Base-by-base conservation (phyloP, 2,113 vertebrate species). In the Cyanoderma ruficeps region DNA sequence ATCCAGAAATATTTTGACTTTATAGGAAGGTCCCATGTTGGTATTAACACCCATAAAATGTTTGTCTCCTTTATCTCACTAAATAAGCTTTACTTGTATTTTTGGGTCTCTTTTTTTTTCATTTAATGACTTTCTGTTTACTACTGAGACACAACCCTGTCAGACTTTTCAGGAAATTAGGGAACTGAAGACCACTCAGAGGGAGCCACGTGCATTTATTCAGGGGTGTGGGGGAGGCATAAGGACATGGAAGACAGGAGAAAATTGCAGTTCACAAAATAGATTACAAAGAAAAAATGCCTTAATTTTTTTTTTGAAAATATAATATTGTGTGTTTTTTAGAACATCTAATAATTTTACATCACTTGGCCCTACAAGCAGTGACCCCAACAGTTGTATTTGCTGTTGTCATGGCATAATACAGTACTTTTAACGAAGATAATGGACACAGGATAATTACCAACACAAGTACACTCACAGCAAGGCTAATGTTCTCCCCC, bases 171-270 rank as follows among this genome's bases (percentile, higher is more conserved):
- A 91, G 53, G 46, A 93, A 84, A 75, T 72, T 53, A 64, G 49
- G 61, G n/a, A 79, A 87, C 22, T 71, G 77, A 84, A 83, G 49
- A 79, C 39, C 18, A 72, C 10, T 22, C 18, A 76, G 23, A 74
- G 17, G 25, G 13, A 75, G 31, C 12, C 35, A 30, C 44, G 86
- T 70, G 10, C 21, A 71, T 52, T 87, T 89, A 53, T 78, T 89
- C 3, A 4, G 22, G 7, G 4, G 6, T 4, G 2, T 2, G 0
- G 6, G 8, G 10, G 9, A 11, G 7, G 7, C 33, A 44, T 16
- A 3, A 13, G n/a, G 13, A 44, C 18, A 11, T 5, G 2, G 47
- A 81, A 69, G 4, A 18, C 23, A 39, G 16, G 14, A 79, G 15
- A 74, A 82, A 74, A 75, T 28, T 15, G 6, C 2, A 9, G 71